Conservation (phyloP, 2,888 invertebrate genomes). For the Cantharis lateralis region DNA sequence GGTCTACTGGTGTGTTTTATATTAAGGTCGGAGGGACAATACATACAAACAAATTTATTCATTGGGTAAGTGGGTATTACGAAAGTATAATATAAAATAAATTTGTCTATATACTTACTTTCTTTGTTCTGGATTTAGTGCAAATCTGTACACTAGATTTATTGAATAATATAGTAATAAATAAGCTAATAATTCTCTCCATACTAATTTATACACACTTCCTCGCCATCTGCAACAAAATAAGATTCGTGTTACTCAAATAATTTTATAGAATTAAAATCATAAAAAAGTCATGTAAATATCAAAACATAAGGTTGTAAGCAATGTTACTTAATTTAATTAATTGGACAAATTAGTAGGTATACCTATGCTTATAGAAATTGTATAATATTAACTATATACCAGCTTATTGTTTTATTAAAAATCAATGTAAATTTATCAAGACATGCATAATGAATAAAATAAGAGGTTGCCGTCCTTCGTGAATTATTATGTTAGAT, state of each 20-base stretch:
- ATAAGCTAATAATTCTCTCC: slow-evolving; percentile 90
- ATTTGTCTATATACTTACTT: slow-evolving; percentile 64
- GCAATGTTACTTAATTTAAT: neutral
- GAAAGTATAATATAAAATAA: neutral
- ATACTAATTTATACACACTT: slow-evolving; percentile 93
- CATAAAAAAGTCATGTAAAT: neutral
- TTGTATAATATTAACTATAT: neutral
- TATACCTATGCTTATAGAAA: neutral
- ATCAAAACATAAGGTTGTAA: too few species aligned
- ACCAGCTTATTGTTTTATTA: neutral
- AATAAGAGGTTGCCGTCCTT: neutral
- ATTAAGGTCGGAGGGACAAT: too few species aligned
- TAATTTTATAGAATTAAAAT: neutral
- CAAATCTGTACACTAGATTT: slow-evolving; percentile 85
- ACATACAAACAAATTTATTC: too few species aligned
- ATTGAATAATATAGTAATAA: slow-evolving; percentile 84
- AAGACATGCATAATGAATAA: neutral
- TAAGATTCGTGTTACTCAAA: neutral
- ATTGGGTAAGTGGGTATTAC: too few species aligned
- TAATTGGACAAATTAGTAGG: neutral
- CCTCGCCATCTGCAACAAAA: slow-evolving; percentile 85
- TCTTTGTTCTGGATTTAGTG: slow-evolving; percentile 77
- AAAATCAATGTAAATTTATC: neutral
- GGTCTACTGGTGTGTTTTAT: too few species aligned
- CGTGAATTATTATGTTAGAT: neutral